A percentile compares a stretch with the other conserved stretches of the same genome.
Conservation (phyloP, 2,888 invertebrate genomes). For the Abrostola tripartita region DNA sequence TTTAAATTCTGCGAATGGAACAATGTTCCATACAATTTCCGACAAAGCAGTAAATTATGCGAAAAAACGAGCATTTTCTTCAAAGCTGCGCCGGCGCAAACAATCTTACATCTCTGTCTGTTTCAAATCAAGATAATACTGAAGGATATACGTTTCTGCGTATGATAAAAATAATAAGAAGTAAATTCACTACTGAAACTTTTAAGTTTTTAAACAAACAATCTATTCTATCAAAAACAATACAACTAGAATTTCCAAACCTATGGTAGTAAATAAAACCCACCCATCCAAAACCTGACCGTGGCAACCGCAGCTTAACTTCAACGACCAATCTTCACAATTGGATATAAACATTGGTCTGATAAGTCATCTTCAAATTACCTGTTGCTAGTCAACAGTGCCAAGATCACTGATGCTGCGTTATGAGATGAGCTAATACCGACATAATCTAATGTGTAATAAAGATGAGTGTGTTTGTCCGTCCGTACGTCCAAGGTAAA, state of each 20-base stretch:
- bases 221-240: no score
- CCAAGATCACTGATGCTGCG: conserved; percentile 3
- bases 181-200: no score
- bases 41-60: conserved; percentile 36
- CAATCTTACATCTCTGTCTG: no score
- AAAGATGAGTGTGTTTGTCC: conserved; percentile 34
- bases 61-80: conserved; percentile 16
- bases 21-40: conserved; percentile 45
- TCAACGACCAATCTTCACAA: background rate
- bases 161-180: no score
- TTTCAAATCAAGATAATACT: no score
- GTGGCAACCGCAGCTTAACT: no score
- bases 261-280: no score
- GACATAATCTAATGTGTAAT: conserved; percentile 32
- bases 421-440: conserved; percentile 33
- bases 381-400: conserved; percentile 1
- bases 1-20: conserved; percentile 43
- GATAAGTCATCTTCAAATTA: conserved; percentile 3
- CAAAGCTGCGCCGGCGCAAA: no score
- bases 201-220: no score
- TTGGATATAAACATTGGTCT: background rate
- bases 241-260: no score
- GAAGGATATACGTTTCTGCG: no score
- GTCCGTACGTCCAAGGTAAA: conserved; percentile 42
- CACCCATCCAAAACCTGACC: no score